Conservation (phyloP, 1,140 invertebrate genomes). For the Drosophila bipectinata region DNA sequence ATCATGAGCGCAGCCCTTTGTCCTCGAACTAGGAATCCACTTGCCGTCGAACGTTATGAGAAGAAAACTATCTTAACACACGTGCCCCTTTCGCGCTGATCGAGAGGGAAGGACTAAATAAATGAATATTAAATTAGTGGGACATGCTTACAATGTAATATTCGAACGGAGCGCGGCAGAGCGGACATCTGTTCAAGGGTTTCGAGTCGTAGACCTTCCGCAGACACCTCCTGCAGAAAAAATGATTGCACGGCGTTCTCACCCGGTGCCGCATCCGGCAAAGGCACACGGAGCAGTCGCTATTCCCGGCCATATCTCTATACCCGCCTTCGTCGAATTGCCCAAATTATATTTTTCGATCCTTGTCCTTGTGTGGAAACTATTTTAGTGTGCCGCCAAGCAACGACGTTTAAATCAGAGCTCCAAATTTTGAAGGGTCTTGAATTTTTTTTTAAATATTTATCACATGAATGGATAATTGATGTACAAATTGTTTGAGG, state of each 20-base stretch:
- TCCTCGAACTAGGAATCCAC: background rate
- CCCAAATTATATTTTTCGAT: background rate
- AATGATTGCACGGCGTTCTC: constrained; percentile 42
- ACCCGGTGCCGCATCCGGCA: constrained; percentile 33
- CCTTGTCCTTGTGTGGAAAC: background rate
- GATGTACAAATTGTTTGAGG: too few relatives aligned
- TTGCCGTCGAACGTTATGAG: background rate
- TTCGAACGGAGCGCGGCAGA: constrained; percentile 49
- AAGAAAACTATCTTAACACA: constrained; percentile 19
- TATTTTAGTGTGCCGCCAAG: background rate
- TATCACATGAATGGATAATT: too few relatives aligned
- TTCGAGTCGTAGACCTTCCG: constrained; percentile 36
- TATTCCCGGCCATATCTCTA: constrained; percentile 3
- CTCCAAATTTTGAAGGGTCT: background rate
- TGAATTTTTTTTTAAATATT: too few relatives aligned
- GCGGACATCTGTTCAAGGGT: constrained; percentile 38
- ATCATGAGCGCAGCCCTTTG: background rate
- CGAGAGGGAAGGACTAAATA: background rate
- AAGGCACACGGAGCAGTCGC: constrained; percentile 48
- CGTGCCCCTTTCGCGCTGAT: constrained; percentile 13
- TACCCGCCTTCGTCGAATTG: background rate
- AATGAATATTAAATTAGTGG: background rate
- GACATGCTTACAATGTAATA: constrained; percentile 58
- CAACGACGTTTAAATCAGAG: constrained; percentile 28
- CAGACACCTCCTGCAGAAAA: constrained; percentile 54